Conservation (phyloP, 1,140 invertebrate genomes). For the Capitella teleta region DNA sequence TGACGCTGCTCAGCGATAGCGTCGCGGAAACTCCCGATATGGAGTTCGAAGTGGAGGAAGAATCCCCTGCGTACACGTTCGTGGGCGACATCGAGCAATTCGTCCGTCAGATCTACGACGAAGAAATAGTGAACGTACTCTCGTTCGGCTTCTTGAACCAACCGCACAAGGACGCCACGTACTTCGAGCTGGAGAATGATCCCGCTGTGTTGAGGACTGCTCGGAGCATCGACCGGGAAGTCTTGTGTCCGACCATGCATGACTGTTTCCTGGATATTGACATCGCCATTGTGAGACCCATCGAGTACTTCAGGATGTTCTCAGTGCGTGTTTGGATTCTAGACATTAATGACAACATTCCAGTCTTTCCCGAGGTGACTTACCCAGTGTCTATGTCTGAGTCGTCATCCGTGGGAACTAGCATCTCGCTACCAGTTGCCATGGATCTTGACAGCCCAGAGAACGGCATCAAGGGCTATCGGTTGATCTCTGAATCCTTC, state of each 20-base stretch:
- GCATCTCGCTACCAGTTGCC: slow-evolving; percentile 65
- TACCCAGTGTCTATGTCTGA: slow-evolving; percentile 90
- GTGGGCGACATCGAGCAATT: slow-evolving; percentile 8
- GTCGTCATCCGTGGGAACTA: slow-evolving; percentile 72
- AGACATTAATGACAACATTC: slow-evolving; percentile 38
- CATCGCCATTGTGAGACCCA: slow-evolving; percentile 5
- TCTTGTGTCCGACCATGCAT: slow-evolving; percentile 2
- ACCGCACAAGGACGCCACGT: neutral
- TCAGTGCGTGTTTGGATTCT: slow-evolving; percentile 43
- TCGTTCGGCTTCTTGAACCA: slow-evolving; percentile 8
- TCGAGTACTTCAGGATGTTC: slow-evolving; percentile 5
- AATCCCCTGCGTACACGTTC: slow-evolving; percentile 8
- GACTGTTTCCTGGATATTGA: slow-evolving; percentile 2
- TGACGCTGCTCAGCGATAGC: no score
- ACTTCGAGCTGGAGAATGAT: slow-evolving; percentile 6
- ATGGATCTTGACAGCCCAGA: slow-evolving; percentile 76
- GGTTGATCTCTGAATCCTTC: slow-evolving; percentile 68
- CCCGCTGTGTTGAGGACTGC: slow-evolving; percentile 8
- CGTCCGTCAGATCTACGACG: slow-evolving; percentile 1
- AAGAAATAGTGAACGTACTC: neutral
- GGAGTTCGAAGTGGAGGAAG: slow-evolving; percentile 4
- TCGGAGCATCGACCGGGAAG: slow-evolving; percentile 8
- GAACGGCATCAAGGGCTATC: slow-evolving; percentile 84
- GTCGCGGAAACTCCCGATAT: no score
- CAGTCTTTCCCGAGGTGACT: slow-evolving; percentile 28